These are phyloP conservation scores for Solen grandis DNA, from an alignment of 1,140 invertebrate genomes.

Conservation along the genomic window DNA sequence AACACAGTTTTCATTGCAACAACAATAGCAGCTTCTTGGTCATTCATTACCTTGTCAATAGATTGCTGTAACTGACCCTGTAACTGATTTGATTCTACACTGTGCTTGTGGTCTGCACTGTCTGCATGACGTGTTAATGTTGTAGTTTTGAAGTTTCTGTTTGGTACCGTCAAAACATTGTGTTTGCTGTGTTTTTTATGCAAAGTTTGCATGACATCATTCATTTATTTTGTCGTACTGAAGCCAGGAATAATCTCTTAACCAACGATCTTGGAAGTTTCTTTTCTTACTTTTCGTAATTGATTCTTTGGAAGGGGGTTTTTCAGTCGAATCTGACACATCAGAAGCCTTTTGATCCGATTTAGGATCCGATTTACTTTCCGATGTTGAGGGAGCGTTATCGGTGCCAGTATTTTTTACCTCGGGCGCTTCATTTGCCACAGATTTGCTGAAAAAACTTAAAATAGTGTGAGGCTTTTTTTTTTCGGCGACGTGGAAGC, in stretches of 20 bases:
- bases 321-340: too few relatives aligned
- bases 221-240: neutral
- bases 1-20: constrained; percentile 3
- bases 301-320: too few relatives aligned
- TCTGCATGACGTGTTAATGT: neutral
- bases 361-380: too few relatives aligned
- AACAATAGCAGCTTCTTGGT: neutral
- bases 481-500: too few relatives aligned
- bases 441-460: too few relatives aligned
- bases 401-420: too few relatives aligned
- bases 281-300: too few relatives aligned
- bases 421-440: too few relatives aligned
- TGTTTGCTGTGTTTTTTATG: constrained; percentile 8
- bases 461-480: too few relatives aligned
- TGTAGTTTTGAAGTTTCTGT: constrained; percentile 4
- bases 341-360: too few relatives aligned
- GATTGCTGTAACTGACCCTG: neutral
- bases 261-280: neutral
- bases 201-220: neutral
- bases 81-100: neutral
- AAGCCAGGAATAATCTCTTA: neutral
- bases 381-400: too few relatives aligned
- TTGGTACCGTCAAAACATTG: neutral
- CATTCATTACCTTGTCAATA: neutral
- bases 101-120: neutral